These are phyloP conservation scores for Callipepla squamata DNA, from an alignment of 2,113 vertebrate species.

Conservation along the genomic window DNA sequence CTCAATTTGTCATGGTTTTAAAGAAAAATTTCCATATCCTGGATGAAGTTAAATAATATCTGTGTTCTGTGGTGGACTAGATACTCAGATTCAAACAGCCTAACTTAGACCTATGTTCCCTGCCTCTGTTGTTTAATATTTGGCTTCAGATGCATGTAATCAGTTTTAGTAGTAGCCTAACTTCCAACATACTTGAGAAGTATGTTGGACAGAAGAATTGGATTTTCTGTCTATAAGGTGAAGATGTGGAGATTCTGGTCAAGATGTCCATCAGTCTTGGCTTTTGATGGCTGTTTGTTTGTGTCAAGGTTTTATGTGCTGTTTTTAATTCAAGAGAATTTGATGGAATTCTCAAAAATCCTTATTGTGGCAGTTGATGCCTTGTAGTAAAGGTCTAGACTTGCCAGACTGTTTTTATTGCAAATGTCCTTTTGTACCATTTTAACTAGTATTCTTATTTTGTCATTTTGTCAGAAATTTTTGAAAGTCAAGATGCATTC, in stretches of 20 bases:
- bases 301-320: background rate
- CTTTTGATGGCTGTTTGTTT: background rate
- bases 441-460: background rate
- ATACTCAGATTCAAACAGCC: background rate
- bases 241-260: background rate
- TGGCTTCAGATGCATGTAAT: background rate
- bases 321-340: background rate
- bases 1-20: background rate
- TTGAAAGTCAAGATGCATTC: background rate
- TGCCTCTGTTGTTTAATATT: background rate
- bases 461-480: background rate
- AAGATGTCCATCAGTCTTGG: background rate
- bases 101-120: background rate
- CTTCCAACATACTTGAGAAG: background rate
- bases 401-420: background rate
- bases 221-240: background rate
- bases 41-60: background rate
- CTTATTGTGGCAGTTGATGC: background rate
- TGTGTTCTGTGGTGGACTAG: background rate
- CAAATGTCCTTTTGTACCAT: background rate
- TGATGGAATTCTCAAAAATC: background rate
- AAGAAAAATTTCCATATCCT: background rate
- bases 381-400: background rate
- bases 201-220: background rate
- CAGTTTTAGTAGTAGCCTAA: background rate